A percentile compares a stretch with the other conserved stretches of the same genome.
These are phyloP conservation scores for Oscheius sp. DNA, from an alignment of 2,888 invertebrate genomes.

Conservation along the genomic window DNA sequence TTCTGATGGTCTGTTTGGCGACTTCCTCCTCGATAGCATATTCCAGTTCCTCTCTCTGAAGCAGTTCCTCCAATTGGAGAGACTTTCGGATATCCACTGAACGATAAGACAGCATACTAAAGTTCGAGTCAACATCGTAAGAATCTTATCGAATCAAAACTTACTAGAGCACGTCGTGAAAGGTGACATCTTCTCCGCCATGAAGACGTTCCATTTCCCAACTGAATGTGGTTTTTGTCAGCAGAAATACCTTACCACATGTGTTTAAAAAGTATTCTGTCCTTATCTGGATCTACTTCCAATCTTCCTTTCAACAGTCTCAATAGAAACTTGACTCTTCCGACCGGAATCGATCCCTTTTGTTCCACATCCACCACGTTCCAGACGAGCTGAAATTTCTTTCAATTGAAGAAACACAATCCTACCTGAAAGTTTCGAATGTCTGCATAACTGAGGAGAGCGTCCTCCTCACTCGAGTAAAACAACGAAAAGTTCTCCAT, in stretches of 20 bases:
- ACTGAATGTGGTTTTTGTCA: too few species aligned
- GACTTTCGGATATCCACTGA: slow-evolving; percentile 98
- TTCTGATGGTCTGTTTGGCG: slow-evolving; percentile 97
- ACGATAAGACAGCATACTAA: slow-evolving; percentile 90
- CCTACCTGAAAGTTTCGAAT: slow-evolving; percentile 91
- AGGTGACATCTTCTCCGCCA: slow-evolving; percentile 98
- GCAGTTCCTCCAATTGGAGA: slow-evolving; percentile 93
- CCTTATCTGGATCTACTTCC: slow-evolving; percentile 92
- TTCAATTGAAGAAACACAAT: neutral
- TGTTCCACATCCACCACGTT: slow-evolving; percentile 97
- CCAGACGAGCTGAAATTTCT: slow-evolving; percentile 90
- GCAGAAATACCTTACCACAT: slow-evolving; percentile 87
- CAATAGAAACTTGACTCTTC: slow-evolving; percentile 70
- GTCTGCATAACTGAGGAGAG: slow-evolving; percentile 95
- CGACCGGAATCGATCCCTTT: slow-evolving; percentile 76
- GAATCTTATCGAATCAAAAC: slow-evolving; percentile 64
- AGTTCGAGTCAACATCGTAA: slow-evolving; percentile 38
- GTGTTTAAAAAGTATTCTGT: slow-evolving; percentile 94
- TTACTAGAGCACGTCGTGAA: slow-evolving; percentile 98
- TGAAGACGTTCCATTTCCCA: slow-evolving; percentile 88
- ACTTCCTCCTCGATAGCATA: slow-evolving; percentile 91
- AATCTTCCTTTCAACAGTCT: slow-evolving; percentile 62
- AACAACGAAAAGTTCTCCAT: slow-evolving; percentile 99
- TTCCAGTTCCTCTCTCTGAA: slow-evolving; percentile 95
- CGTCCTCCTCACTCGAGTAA: slow-evolving; percentile 99